These are phyloP conservation scores for Temnothorax unifasciatus DNA, from an alignment of 2,888 invertebrate species.

Conservation along the genomic window DNA sequence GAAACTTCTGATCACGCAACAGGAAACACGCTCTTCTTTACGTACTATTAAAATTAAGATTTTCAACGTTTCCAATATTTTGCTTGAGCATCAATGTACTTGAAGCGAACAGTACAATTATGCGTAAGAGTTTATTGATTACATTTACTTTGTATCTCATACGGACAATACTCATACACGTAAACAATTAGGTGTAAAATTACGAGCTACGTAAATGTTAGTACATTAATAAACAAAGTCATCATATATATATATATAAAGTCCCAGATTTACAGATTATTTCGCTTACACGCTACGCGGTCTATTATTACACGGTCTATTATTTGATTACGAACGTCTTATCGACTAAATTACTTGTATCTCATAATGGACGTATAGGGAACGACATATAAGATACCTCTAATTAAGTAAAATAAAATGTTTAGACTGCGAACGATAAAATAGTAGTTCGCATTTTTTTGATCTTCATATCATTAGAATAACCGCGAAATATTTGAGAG, in stretches of 20 bases:
- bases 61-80: background rate
- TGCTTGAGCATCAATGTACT: conserved; percentile 5
- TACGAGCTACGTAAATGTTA: conserved; percentile 8
- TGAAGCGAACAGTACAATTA: conserved; percentile 24
- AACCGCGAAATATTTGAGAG: background rate
- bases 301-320: conserved; percentile 24
- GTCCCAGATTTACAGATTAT: conserved; percentile 32
- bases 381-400: background rate
- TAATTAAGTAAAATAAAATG: conserved; percentile 29
- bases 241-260: background rate
- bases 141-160: background rate
- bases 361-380: conserved; percentile 18
- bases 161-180: background rate
- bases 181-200: conserved; percentile 16
- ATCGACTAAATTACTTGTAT: conserved; percentile 8
- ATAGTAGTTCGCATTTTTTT: conserved; percentile 5
- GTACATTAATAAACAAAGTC: conserved; percentile 28
- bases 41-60: conserved; percentile 14
- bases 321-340: conserved; percentile 45
- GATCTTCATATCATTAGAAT: background rate
- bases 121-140: conserved; percentile 24
- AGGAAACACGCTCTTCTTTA: background rate
- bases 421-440: background rate
- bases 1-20: background rate
- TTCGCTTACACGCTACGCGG: conserved; percentile 25